phyloP scores from a whole-genome alignment of 2,888 invertebrate genomes.

The Bruchidius siliquastri region DNA sequence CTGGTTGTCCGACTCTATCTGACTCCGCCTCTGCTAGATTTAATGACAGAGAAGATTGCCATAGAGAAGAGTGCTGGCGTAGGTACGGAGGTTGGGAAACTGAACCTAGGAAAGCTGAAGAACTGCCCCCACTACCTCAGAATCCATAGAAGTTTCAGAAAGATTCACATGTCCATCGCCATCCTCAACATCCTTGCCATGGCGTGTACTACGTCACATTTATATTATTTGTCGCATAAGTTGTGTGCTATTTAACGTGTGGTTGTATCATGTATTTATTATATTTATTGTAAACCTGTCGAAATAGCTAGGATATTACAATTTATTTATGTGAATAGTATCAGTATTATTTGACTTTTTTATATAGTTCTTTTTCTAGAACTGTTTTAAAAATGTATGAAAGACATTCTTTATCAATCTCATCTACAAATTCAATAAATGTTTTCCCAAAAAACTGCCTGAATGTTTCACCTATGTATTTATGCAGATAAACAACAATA shows the following conservation, averaged over 20 bases:
- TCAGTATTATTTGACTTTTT: neutral
- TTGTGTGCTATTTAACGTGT: conserved; percentile 20
- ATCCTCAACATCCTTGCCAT: conserved; percentile 73
- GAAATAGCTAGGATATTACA: neutral
- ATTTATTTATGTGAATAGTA: neutral
- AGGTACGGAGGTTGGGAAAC: conserved; percentile 72
- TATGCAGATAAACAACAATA: too few species aligned
- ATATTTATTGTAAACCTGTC: neutral
- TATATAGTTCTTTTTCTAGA: neutral
- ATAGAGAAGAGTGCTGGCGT: conserved; percentile 73
- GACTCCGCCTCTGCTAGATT: conserved; percentile 66
- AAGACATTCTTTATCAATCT: neutral
- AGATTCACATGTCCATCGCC: conserved; percentile 72
- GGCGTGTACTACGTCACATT: conserved; percentile 62
- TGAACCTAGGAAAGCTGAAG: conserved; percentile 65
- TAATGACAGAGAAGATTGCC: conserved; percentile 70
- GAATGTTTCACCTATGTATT: neutral
- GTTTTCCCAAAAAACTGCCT: neutral
- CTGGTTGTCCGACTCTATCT: conserved; percentile 71
- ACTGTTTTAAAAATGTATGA: neutral
- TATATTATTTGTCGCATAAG: conserved; percentile 55
- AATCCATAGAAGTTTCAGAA: conserved; percentile 69
- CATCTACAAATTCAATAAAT: neutral
- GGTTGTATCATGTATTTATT: neutral
- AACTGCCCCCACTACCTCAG: conserved; percentile 76